Evolutionary conservation across 2,797 vertebrate genomes (phyloP).

Genomic region (Poecilia wingei): DNA sequence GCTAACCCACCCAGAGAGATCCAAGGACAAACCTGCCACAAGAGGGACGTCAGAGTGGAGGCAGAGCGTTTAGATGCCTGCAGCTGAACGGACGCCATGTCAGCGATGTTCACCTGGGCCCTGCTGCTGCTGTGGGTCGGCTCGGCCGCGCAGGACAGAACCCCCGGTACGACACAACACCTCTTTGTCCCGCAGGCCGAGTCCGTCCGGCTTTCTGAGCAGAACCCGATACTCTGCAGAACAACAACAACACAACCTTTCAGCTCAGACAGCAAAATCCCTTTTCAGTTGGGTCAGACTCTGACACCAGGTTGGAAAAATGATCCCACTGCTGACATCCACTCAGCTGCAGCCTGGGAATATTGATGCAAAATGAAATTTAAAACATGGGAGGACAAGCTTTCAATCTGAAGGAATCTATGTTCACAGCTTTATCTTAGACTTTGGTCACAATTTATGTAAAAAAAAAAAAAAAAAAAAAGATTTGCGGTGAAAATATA

Average conservation of each 20-base stretch:
- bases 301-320: slow-evolving; percentile 14
- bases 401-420: not conserved
- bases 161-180: slow-evolving; percentile 70
- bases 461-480: not conserved
- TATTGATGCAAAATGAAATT: not conserved
- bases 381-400: not conserved
- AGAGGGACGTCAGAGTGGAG: not conserved
- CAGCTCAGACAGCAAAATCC: not conserved
- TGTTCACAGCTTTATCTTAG: not conserved
- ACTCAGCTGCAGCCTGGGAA: not conserved
- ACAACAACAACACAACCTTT: not conserved
- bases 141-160: slow-evolving; percentile 57
- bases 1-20: slow-evolving; percentile 50
- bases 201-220: slow-evolving; percentile 29
- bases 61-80: not conserved
- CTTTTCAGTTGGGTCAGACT: not conserved
- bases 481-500: not conserved
- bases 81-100: slow-evolving; percentile 54
- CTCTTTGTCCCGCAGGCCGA: slow-evolving; percentile 53
- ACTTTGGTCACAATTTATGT: not conserved
- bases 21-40: slow-evolving; percentile 20
- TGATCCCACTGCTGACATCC: not conserved
- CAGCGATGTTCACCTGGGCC: slow-evolving; percentile 58
- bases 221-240: slow-evolving; percentile 16
- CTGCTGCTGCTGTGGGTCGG: slow-evolving; percentile 66